Evolutionary conservation across 2,888 invertebrate genomes (phyloP), one percentile per base, ranked within the genome.

Genomic region (Habrosyne pyritoides): DNA sequence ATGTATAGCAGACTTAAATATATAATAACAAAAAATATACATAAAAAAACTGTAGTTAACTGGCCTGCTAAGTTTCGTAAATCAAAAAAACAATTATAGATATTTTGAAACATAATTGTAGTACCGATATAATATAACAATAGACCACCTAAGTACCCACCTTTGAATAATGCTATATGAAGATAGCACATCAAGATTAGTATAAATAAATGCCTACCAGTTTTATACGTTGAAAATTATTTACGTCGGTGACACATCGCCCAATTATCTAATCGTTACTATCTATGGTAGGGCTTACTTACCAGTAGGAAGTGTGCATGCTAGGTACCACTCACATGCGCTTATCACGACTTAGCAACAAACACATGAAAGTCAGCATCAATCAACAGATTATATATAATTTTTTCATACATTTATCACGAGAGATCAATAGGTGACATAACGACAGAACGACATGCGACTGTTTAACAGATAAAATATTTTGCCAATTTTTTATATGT

Each of bases 371-470:
- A 58, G 63, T 64, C 63, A 59, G 54, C 46, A 56, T 53, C 49
- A 49, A 52, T 24, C n/a, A 18, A 46, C 22, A 10, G 28, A 53
- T 55, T 47, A 53, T 21, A 22, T 36, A 55, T 22, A 54, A 54
- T 36, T 55, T 54, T 52, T 47, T 26, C 56, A 51, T 55, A 55
- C 63, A 64, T 62, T 61, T 52, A 61, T 52, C 53, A 71, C 71
- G 63, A 26, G 54, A 64, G 79, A 72, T 72, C 79, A 81, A 74
- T 55, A 79, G 80, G 81, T 80, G 71, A 67, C 79, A 55, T 80
- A 67, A 74, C 67, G 64, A 80, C 78, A 47, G 22, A 53, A 66
- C 54, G 30, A 30, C 21, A 26, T 46, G 18, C 52, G 52, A 55
- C 6, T 22, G 21, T n/a, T 47, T 2, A 18, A 42, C 18, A 42